Evolutionary conservation across 1,140 invertebrate species (phyloP), one percentile per base, ranked within the genome.

Genomic region (Leguminivora glycinivorella): DNA sequence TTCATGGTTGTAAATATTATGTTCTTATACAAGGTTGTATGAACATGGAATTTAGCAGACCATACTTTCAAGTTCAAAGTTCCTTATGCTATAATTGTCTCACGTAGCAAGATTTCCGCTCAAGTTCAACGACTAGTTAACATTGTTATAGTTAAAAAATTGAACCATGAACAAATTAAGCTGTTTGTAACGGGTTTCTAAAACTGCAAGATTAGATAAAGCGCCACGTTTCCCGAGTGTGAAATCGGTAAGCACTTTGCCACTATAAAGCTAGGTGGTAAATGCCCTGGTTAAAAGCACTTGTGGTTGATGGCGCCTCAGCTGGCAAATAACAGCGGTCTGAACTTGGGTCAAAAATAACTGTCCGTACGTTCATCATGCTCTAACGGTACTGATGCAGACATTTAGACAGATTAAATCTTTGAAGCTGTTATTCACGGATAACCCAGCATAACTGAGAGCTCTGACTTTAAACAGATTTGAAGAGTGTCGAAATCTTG

Each of bases 331-430:
- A 63, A 29, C 25, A 63, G 58, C 58, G 25, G 25, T 29, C 56
- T 63, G 58, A 63, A 63, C 58, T 29, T 3, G 58, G 58, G 58
- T 63, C 58, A 63, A 63, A 63, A 63, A 63, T 63, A 63, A 63
- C 58, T 34, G 58, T 63, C 58, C 26, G 29, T 63, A 29, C 58
- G 58, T 63, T 63, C 26, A 29, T 63, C 26, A 63, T 63, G 29
- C 7, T 63, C 58, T 58, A 63, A 63, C 58, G 29, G 58, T 34
- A 29, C 25, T 10, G 26, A 31, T 29, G 26, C 58, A 63, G 26
- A 34, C 58, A 14, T 63, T 63, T 63, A 63, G 14, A 63, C 26
- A 63, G n/a, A 29, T 63, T 52, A 52, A 52, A 52, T 52, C 47
- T 22, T 52, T 52, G 1, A n/a, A 52, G 47, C 47, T 52, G 47